Evolutionary conservation across 2,888 invertebrate species (phyloP).

Genomic region (Dorcus hopei): DNA sequence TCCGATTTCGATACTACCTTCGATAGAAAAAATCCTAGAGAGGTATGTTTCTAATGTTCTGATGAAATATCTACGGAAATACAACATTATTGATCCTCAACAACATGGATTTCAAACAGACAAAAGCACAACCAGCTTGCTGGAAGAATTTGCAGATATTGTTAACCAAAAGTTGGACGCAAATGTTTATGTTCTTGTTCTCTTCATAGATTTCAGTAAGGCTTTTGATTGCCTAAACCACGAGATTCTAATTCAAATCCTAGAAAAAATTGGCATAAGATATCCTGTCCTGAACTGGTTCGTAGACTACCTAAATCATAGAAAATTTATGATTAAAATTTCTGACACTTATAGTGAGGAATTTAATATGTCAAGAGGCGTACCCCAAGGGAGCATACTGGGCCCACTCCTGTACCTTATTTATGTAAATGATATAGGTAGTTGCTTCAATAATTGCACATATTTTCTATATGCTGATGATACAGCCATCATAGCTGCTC

Average conservation of each 20-base stretch:
- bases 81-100: neutral
- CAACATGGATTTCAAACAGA: neutral
- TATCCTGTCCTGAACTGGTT: neutral
- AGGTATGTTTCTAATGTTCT: neutral
- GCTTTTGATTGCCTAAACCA: neutral
- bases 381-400: neutral
- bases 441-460: neutral
- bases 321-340: neutral
- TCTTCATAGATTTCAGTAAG: neutral
- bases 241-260: neutral
- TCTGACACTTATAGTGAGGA: neutral
- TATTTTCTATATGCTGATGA: neutral
- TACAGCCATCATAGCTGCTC: neutral
- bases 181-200: neutral
- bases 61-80: neutral
- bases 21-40: conserved; percentile 1
- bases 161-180: neutral
- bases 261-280: neutral
- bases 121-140: neutral
- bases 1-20: neutral
- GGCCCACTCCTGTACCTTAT: conserved; percentile 1
- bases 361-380: neutral
- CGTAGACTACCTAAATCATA: neutral
- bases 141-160: neutral
- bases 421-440: neutral